Base-by-base conservation (phyloP, 1,140 invertebrate genomes). In the Drosophila chauvacae region DNA sequence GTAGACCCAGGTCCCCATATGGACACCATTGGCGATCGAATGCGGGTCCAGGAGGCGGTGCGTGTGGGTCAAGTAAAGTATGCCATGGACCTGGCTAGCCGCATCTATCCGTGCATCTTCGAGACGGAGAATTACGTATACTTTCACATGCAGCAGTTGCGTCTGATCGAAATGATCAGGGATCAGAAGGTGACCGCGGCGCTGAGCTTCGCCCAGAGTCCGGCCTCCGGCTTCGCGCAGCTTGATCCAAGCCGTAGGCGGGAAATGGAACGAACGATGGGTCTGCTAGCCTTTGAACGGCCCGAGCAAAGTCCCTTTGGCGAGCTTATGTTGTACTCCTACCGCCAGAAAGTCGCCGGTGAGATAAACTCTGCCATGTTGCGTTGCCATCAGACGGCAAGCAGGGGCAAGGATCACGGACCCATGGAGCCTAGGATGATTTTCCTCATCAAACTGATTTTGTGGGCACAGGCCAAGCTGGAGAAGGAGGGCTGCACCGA, bases 231-330 rank as follows among this genome's bases (percentile, higher is more conserved):
- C 0, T 28, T 65, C 2, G 10, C 20, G 9, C 62, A 60, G 7
- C 18, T 74, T 0, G 41, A 57, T 11, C 28, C 57, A 1, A 37
- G 48, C 3, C 37, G 28, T 4, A 45, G 14, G 9, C 37, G 23
- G 2, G 96, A 97, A 93, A 83, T 97, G 23, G 96, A 97, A 81
- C 93, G 98, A 65, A 99, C 98, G 1, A 93, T 99, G 44, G 98
- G 98, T 1, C 93, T 99, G 7, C 93, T 99, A n/a, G 98, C 98
- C 11, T 99, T 99, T 93, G 98, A 99, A 59, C 97, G 99, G 80
- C 98, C 98, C 4, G 96, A 97, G 76, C 96, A 95, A 44, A 98
- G 97, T 73, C 98, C 98, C 1, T 99, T 99, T 93, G 96, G 97
- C 37, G 98, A 99, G 93, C 93, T 99, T 13, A 93, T 99, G 18